phyloP scores from a whole-genome alignment of 2,113 vertebrate species.

The Variabilichromis moorii region DNA sequence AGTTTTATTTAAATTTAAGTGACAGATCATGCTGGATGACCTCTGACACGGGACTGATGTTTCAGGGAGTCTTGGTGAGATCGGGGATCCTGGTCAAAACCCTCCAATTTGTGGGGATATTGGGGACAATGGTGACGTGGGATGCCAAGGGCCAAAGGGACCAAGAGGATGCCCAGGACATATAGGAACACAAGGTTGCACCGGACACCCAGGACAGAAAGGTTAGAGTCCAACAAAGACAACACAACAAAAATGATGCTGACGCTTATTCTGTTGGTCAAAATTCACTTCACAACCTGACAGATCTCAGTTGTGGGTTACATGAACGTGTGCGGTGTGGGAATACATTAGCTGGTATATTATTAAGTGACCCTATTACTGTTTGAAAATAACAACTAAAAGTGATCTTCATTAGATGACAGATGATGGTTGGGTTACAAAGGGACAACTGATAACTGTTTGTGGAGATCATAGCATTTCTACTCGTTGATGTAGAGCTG shows the following conservation, averaged over 20 bases:
- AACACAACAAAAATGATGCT: not conserved
- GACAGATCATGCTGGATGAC: not conserved
- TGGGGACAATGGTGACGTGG: conserved; percentile 70
- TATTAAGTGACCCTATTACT: not conserved
- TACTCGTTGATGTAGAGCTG: not conserved
- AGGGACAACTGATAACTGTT: not conserved
- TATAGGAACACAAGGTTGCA: conserved; percentile 9
- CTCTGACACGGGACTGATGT: not conserved
- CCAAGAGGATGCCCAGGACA: conserved; percentile 15
- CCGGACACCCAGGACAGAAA: conserved; percentile 33
- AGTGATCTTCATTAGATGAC: not conserved
- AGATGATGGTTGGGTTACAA: not conserved
- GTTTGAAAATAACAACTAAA: not conserved
- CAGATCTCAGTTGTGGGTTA: not conserved
- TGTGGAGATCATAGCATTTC: not conserved
- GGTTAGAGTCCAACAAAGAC: conserved; percentile 8
- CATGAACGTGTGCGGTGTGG: not conserved
- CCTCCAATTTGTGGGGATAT: conserved; percentile 61
- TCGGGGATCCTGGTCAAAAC: conserved; percentile 32
- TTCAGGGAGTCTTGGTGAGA: conserved; percentile 50
- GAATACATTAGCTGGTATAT: not conserved
- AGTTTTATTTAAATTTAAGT: not conserved
- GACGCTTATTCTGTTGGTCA: not conserved
- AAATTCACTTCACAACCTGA: not conserved
- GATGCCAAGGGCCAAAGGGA: conserved; percentile 25